Evolutionary conservation across 1,140 invertebrate genomes (phyloP).

Genomic region (Drosophila ficusphila): DNA sequence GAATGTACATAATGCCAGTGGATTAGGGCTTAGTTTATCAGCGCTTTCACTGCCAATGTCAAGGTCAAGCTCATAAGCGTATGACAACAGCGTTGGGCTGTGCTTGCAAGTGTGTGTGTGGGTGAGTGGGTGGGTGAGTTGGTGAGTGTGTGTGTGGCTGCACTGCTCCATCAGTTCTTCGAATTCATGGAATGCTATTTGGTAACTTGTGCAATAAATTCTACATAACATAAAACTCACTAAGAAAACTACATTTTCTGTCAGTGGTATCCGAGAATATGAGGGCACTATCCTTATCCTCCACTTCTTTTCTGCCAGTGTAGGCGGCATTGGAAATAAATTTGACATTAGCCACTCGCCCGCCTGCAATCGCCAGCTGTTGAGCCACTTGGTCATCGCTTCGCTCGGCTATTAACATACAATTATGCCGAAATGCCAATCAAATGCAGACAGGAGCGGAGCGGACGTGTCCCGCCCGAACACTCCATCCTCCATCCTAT

Average conservation of each 20-base stretch:
- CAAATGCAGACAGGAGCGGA: conserved; percentile 55
- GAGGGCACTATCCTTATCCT: too few relatives aligned
- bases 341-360: conserved; percentile 43
- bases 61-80: conserved; percentile 80
- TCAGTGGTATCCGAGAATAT: too few relatives aligned
- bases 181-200: too few relatives aligned
- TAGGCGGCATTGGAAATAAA: conserved; percentile 51
- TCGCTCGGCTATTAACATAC: conserved; percentile 73
- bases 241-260: too few relatives aligned
- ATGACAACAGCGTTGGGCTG: conserved; percentile 66
- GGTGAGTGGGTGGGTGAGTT: conserved; percentile 7
- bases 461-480: conserved; percentile 5
- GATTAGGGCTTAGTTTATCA: conserved; percentile 80
- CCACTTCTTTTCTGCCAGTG: conserved; percentile 5
- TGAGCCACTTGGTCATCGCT: conserved; percentile 60
- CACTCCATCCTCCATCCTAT: background rate
- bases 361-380: conserved; percentile 53
- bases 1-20: conserved; percentile 80
- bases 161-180: too few relatives aligned
- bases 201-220: too few relatives aligned
- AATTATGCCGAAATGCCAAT: conserved; percentile 74
- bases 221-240: too few relatives aligned
- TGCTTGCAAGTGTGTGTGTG: background rate
- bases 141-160: background rate
- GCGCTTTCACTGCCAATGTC: conserved; percentile 75